Base-by-base conservation (phyloP, 1,140 invertebrate species). In the Drosophila fuyamai region DNA sequence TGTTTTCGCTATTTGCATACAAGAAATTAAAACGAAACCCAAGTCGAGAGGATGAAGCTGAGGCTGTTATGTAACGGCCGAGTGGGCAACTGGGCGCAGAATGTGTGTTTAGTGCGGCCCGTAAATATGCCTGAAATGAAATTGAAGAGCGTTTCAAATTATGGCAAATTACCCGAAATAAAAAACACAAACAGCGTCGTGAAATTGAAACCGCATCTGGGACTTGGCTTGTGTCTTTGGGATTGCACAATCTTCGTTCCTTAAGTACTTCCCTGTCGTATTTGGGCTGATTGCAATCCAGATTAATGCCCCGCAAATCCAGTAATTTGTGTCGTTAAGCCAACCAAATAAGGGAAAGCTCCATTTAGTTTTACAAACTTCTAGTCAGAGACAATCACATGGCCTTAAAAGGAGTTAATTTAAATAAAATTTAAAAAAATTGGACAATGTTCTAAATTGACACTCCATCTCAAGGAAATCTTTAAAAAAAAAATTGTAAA, bases 1-100 rank as follows among this genome's bases (percentile, higher is more conserved):
- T 79, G 56, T 79, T 68, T 79, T 76, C 60, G 43, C 60, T 72
- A 53, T 81, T 72, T 61, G 79, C 73, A 81, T 67, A 59, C 54
- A 66, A 78, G 60, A 81, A 81, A 81, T 81, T 71, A 61, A 76
- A 81, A 57, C 38, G 61, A 40, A 65, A n/a, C 43, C 29, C 16
- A 38, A 58, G 36, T 43, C 36, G 72, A 53, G 72, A 53, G 48
- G 72, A 76, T 76, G 73, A 41, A 43, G 41, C 46, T 76, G 46
- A 55, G 36, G 47, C 27, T 54, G 41, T 77, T 70, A 56, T 61
- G 75, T 55, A 68, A 77, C 63, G 75, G 75, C 43, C 74, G 74
- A 88, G 62, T 63, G 84, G 50, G 54, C 60, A 75, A 57, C 54
- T 58, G 53, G 73, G 61, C 73, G 73, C 73, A 76, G 61, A 57